phyloP scores from a whole-genome alignment of 2,113 vertebrate genomes.

The Bufo bufo region DNA sequence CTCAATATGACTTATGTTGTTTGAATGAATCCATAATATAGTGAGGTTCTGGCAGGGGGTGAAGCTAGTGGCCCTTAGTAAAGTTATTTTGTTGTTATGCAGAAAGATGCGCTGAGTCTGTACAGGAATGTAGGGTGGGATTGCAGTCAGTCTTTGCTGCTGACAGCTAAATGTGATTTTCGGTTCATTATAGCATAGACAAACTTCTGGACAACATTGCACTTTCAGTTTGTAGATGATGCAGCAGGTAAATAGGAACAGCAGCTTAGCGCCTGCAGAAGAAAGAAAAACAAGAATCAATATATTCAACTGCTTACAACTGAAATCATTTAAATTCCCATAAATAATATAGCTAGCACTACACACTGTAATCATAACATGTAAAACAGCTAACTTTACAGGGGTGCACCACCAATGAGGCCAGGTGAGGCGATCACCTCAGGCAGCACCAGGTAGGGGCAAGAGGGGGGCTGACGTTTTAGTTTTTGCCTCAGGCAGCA shows the following conservation, averaged over 20 bases:
- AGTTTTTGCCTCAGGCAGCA: no score
- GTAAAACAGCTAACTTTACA: no score
- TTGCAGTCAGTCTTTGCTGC: constrained; percentile 90
- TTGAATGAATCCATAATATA: constrained; percentile 95
- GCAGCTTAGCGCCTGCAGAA: constrained; percentile 84
- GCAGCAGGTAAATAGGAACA: constrained; percentile 93
- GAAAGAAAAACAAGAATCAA: constrained; percentile 40
- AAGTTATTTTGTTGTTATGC: constrained; percentile 90
- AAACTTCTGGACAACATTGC: constrained; percentile 88
- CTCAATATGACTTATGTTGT: constrained; percentile 91
- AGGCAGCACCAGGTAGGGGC: no score
- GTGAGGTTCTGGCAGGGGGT: constrained; percentile 92
- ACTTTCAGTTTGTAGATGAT: constrained; percentile 82
- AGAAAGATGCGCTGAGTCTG: constrained; percentile 95
- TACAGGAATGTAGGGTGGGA: constrained; percentile 88
- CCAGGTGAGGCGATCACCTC: no score
- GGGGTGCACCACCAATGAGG: no score
- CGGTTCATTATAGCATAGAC: constrained; percentile 94
- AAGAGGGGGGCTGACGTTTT: no score
- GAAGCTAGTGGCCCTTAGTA: constrained; percentile 87
- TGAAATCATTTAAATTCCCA: no score
- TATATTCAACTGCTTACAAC: background rate
- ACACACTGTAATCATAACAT: no score
- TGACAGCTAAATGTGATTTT: constrained; percentile 94
- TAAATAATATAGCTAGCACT: no score